A percentile compares a stretch with the other conserved stretches of the same genome.
phyloP scores from a whole-genome alignment of 2,888 invertebrate genomes.

The Tribolium freemani region DNA sequence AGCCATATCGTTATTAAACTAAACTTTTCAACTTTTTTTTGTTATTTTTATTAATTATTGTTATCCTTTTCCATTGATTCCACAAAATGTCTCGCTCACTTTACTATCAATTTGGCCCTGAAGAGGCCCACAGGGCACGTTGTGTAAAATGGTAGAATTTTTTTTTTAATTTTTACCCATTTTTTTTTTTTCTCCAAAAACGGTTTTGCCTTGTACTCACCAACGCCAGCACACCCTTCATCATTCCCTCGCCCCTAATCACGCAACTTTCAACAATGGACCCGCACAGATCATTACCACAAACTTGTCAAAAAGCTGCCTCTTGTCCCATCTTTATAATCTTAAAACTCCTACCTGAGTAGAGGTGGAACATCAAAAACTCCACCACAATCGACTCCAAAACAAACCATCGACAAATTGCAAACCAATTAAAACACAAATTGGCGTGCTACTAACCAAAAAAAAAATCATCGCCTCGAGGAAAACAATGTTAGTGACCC shows the following conservation, averaged over 20 bases:
- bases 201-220: too few relatives aligned
- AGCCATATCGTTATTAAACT: too few relatives aligned
- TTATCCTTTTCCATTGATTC: too few relatives aligned
- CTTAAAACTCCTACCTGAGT: conserved; percentile 50
- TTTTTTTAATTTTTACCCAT: neutral
- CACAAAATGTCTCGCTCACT: too few relatives aligned
- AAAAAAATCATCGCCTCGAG: neutral
- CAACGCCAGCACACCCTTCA: neutral
- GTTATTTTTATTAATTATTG: too few relatives aligned
- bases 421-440: neutral
- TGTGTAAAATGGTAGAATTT: too few relatives aligned
- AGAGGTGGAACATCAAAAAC: conserved; percentile 47
- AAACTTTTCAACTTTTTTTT: too few relatives aligned
- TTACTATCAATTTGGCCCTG: too few relatives aligned
- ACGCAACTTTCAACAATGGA: neutral
- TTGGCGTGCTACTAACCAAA: neutral
- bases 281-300: conserved; percentile 39
- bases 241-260: neutral
- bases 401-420: conserved; percentile 3
- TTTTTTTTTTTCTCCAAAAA: neutral
- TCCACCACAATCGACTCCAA: neutral
- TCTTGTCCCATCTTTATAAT: conserved; percentile 46
- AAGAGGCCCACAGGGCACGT: too few relatives aligned
- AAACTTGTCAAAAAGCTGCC: conserved; percentile 45
- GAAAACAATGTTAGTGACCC: conserved; percentile 9